Evolutionary conservation across 2,797 vertebrate species (phyloP), one percentile per base, ranked within the genome.

Genomic region (Syncerus caffer): DNA sequence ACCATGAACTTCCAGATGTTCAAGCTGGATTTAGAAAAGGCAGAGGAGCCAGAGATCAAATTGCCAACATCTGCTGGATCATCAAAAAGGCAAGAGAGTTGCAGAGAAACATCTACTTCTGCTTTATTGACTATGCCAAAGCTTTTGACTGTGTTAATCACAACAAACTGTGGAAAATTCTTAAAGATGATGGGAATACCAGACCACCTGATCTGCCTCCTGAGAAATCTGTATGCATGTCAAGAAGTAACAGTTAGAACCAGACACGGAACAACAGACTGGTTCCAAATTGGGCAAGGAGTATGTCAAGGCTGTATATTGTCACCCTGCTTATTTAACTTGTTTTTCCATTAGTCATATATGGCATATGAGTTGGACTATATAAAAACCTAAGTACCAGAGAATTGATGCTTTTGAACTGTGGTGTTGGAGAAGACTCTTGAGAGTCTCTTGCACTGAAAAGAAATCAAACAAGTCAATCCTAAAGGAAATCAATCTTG

Each of bases 231-330:
- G 4, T 34, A 67, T 67, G n/a, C 9, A 67, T 64, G 64, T 67
- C 64, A 67, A 34, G 64, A 34, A 21, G 17, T 34, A 67, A 21
- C n/a, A 34, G n/a, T 34, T 67, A 34, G n/a, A 57, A 67, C 64
- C 0, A 0, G n/a, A 67, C 64, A 67, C 67, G 17, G n/a, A 67
- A 34, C n/a, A 67, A 67, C 4, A 67, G n/a, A 67, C 64, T 21
- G 64, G n/a, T 34, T 67, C n/a, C 64, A 67, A 67, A 34, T 21
- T 67, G 17, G n/a, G 9, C n/a, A 67, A 67, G 64, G 64, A 34
- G 9, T 34, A 21, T 34, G 10, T 38, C 10, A 71, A 38, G 64
- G 64, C 64, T 71, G 19, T 21, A 21, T 71, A 71, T 71, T 71
- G n/a, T 71, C 64, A 71, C 64, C n/a, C n/a, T 71, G 19, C 17